A percentile compares a stretch with the other conserved stretches of the same genome.
These are phyloP conservation scores for Neolamprologus variostigma DNA, from an alignment of 2,113 vertebrate genomes.

Conservation along the genomic window DNA sequence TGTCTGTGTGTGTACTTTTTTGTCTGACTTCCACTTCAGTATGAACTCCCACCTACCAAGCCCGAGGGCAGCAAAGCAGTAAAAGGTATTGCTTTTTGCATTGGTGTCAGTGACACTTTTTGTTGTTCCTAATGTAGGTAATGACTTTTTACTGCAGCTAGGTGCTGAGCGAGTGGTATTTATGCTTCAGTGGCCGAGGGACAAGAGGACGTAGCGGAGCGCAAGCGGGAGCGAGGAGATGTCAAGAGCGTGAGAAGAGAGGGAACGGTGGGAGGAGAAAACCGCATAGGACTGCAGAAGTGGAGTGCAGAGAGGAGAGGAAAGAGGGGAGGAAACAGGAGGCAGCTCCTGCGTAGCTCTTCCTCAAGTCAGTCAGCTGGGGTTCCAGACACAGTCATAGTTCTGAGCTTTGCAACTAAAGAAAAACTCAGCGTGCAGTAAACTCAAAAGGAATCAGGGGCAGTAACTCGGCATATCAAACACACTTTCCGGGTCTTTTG, in stretches of 20 bases:
- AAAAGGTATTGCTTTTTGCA: conserved; percentile 10
- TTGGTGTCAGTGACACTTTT: conserved; percentile 6
- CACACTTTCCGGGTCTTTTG: not conserved
- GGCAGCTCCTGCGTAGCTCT: not conserved
- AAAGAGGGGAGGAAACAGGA: not conserved
- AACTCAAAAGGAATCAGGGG: not conserved
- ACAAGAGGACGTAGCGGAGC: not conserved
- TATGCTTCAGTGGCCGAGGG: conserved; percentile 14
- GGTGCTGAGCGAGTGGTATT: conserved; percentile 20
- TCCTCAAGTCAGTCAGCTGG: not conserved
- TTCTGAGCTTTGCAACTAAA: not conserved
- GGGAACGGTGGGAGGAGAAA: not conserved
- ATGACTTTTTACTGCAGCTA: conserved; percentile 20
- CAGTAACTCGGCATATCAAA: not conserved
- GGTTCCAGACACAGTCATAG: not conserved
- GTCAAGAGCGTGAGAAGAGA: not conserved
- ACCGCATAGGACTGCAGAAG: not conserved
- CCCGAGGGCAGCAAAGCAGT: not conserved
- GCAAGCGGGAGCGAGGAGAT: not conserved
- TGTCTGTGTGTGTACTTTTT: not conserved
- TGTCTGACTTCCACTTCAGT: not conserved
- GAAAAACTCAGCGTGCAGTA: not conserved
- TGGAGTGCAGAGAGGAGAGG: not conserved
- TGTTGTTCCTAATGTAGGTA: conserved; percentile 19
- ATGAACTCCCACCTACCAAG: not conserved